phyloP scores from a whole-genome alignment of 2,113 vertebrate genomes.

The Chinchilla lanigera region DNA sequence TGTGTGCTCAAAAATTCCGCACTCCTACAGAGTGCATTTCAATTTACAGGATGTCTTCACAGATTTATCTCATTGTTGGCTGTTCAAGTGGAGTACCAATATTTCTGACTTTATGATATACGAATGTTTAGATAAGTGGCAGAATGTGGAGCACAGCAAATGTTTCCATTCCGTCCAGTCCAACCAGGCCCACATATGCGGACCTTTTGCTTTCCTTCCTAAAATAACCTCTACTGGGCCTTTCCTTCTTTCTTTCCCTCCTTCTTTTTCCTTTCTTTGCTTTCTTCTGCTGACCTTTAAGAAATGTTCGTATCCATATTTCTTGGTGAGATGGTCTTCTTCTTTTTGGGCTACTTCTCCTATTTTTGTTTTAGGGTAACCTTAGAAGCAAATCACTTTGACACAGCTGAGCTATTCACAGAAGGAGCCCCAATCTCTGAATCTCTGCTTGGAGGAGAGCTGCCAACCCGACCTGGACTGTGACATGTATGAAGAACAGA shows the following conservation, averaged over 20 bases:
- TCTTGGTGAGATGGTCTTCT: not conserved
- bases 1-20: not conserved
- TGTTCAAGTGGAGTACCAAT: conserved; percentile 19
- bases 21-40: conserved; percentile 20
- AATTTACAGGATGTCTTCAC: conserved; percentile 30
- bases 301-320: not conserved
- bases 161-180: conserved; percentile 54
- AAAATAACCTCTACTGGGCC: conserved; percentile 57
- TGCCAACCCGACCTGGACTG: not conserved
- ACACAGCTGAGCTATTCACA: not conserved
- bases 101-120: conserved; percentile 61
- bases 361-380: not conserved
- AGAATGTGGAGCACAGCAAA: conserved; percentile 24
- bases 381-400: not conserved
- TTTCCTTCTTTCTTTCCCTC: not conserved
- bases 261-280: not conserved
- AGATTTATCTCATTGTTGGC: conserved; percentile 52
- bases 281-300: not conserved
- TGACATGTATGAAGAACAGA: not conserved
- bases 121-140: conserved; percentile 50
- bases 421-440: not conserved
- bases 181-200: not conserved
- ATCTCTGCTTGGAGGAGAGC: not conserved
- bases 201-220: not conserved
- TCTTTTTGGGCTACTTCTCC: not conserved